These are phyloP conservation scores for Rambutsinella grinnellia DNA, from an alignment of 2,888 invertebrate species.

Conservation along the genomic window DNA sequence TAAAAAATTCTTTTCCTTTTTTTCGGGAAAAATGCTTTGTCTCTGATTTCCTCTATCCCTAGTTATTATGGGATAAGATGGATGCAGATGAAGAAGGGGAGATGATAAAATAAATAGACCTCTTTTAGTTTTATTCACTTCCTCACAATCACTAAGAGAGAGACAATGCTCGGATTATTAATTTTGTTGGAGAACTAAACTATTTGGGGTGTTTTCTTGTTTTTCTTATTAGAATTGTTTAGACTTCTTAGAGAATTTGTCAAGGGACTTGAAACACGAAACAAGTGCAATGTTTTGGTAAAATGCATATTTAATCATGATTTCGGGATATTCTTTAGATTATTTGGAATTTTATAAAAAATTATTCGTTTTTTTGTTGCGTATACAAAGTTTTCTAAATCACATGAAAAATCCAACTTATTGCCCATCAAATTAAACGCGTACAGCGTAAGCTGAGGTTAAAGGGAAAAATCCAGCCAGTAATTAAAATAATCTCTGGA, in stretches of 20 bases:
- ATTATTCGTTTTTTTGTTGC: too few species aligned
- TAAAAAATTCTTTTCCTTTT: slow-evolving; percentile 1
- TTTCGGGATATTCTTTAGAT: too few species aligned
- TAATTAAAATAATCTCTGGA: not conserved
- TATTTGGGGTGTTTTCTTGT: too few species aligned
- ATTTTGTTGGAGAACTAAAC: slow-evolving; percentile 9
- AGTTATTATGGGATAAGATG: not conserved
- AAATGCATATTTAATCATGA: too few species aligned
- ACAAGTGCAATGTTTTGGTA: too few species aligned
- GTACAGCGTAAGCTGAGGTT: too few species aligned
- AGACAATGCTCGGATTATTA: slow-evolving; percentile 7
- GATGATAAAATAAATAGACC: slow-evolving; percentile 1
- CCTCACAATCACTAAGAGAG: not conserved
- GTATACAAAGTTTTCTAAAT: too few species aligned
- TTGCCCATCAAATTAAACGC: too few species aligned
- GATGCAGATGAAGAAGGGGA: slow-evolving; percentile 5
- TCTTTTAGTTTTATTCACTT: not conserved
- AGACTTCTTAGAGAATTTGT: not conserved
- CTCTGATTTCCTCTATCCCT: not conserved
- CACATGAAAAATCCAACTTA: too few species aligned
- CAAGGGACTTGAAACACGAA: not conserved
- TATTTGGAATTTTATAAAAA: too few species aligned
- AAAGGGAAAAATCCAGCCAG: too few species aligned
- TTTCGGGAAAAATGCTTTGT: slow-evolving; percentile 19
- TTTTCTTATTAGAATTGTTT: too few species aligned